Evolutionary conservation across 1,140 invertebrate species (phyloP), one percentile per base, ranked within the genome.

Genomic region (Adelges cooleyi): DNA sequence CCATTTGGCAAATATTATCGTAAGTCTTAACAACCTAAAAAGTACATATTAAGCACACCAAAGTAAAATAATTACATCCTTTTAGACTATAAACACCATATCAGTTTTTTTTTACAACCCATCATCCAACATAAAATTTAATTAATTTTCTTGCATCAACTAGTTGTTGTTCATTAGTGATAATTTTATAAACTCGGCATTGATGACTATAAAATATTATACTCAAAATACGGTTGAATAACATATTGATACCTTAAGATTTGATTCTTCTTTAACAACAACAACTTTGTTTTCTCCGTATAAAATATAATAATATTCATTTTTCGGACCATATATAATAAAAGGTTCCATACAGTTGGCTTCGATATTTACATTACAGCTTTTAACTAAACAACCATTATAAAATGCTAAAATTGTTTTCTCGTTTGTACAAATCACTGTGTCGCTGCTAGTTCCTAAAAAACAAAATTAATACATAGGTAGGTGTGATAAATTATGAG

Each of bases 221-320:
- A 8, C 6, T 8, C 6, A 38, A 38, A 38, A 13, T 13, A 38
- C 36, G 6, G 6, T 8, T 8, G 6, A 6, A 38, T 8, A 6
- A 38, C 13, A 15, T 50, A 50, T 3, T 25, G 4, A 25, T 22
- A 42, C 56, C 56, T 62, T 13, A 33, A 62, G 42, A 27, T 11
- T 46, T 11, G 42, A 15, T 22, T 18, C 56, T 5, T 62, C 56
- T 62, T 48, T 62, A 13, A 62, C 42, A 29, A 62, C 33, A 13
- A 62, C 6, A 33, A 62, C 56, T 62, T 46, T 62, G 33, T 62
- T 33, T 4, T 62, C 56, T 62, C 56, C 56, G 1, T 62, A 18
- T 29, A 62, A 48, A 33, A 62, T 33, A 15, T 62, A 62, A 29
- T 62, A 62, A 62, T 46, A n/a, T 33, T 46, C 42, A 29, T 29